Evolutionary conservation across 2,888 invertebrate genomes (phyloP).

Genomic region (Tineola bisselliella): DNA sequence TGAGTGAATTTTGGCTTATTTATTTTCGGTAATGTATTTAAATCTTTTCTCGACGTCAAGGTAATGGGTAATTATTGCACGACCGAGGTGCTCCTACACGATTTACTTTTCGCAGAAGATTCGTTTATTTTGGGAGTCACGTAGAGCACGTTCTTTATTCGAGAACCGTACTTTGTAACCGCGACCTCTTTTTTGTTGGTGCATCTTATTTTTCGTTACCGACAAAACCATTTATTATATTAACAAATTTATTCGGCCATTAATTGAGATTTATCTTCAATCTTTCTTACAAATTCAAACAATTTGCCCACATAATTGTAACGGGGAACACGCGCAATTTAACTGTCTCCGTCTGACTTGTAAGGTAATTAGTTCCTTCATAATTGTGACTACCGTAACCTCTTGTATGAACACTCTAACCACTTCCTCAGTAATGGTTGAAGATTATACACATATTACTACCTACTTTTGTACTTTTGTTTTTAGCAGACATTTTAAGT

Average conservation of each 20-base stretch:
- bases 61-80: no score
- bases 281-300: background rate
- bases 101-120: background rate
- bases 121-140: background rate
- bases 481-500: background rate
- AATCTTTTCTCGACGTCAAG: no score
- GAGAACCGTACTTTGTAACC: background rate
- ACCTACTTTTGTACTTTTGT: background rate
- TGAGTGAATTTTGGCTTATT: slow-evolving; percentile 40
- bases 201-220: background rate
- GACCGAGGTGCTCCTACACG: background rate
- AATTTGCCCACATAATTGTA: slow-evolving; percentile 1
- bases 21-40: no score
- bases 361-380: background rate
- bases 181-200: background rate
- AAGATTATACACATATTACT: slow-evolving; percentile 11
- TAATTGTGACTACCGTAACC: slow-evolving; percentile 8
- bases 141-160: background rate
- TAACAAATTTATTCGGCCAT: no score
- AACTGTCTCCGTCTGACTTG: slow-evolving; percentile 18
- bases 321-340: slow-evolving; percentile 18
- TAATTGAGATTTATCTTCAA: no score
- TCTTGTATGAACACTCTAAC: slow-evolving; percentile 19
- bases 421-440: slow-evolving; percentile 17
- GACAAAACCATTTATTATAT: background rate